A percentile compares a stretch with the other conserved stretches of the same genome.
phyloP scores from a whole-genome alignment of 2,113 vertebrate species.

The Steatornis caripensis region DNA sequence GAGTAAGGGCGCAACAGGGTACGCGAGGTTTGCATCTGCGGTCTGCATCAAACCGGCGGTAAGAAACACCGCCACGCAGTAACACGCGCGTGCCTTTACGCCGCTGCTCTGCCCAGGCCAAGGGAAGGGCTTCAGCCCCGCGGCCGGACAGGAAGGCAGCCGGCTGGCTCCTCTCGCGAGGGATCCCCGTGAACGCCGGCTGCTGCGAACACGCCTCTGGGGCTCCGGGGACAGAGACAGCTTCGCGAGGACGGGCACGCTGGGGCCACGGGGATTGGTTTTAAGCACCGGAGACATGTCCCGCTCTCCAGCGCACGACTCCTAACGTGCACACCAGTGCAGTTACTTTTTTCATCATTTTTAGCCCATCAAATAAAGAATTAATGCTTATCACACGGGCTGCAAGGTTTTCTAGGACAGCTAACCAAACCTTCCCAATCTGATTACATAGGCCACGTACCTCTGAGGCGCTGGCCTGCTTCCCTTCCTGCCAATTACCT shows the following conservation, averaged over 20 bases:
- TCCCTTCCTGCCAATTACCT: neutral
- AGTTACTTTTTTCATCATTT: neutral
- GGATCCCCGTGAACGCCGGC: accelerated
- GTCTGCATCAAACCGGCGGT: accelerated
- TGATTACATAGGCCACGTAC: accelerated
- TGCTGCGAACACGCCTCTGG: neutral
- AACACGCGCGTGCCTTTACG: accelerated
- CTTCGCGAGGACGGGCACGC: neutral
- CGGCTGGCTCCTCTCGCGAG: neutral
- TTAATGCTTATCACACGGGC: neutral
- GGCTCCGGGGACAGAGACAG: too few relatives aligned
- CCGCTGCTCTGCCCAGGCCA: neutral
- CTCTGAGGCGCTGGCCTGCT: neutral
- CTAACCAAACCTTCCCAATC: neutral
- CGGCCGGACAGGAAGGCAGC: neutral
- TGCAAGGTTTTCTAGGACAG: neutral
- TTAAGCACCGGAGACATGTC: neutral
- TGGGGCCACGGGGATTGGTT: neutral
- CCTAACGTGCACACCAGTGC: too few relatives aligned
- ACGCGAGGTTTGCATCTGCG: accelerated
- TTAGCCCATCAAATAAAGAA: neutral
- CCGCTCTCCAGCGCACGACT: too few relatives aligned
- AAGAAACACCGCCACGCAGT: too few relatives aligned
- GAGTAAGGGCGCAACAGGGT: accelerated
- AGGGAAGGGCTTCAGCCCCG: too few relatives aligned